Percentiles rank a stretch among this genome's conserved stretches.
These are phyloP conservation scores for Pemphigus obesinymphae DNA, from an alignment of 1,140 invertebrate species.

Conservation along the genomic window DNA sequence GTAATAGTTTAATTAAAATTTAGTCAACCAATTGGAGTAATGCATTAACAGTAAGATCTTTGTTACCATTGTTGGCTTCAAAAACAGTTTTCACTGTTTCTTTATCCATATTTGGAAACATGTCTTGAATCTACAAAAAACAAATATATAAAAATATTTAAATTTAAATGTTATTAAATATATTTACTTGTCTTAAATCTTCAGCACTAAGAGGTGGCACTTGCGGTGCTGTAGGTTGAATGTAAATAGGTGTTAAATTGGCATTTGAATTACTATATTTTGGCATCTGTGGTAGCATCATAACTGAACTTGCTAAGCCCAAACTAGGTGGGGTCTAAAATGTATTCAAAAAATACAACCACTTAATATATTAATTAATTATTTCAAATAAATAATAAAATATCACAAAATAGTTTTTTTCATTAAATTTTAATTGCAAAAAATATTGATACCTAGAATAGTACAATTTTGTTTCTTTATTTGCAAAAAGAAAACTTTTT, in stretches of 20 bases:
- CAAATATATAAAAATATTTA: slow-evolving; percentile 1
- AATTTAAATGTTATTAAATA: neutral
- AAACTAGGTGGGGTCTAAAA: slow-evolving; percentile 46
- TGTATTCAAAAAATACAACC: slow-evolving; percentile 46
- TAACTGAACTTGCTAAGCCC: slow-evolving; percentile 52
- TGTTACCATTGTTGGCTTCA: slow-evolving; percentile 83
- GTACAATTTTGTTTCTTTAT: too few species aligned
- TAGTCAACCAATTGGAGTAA: slow-evolving; percentile 69
- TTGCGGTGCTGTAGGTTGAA: slow-evolving; percentile 52
- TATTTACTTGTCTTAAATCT: slow-evolving; percentile 69
- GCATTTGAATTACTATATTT: slow-evolving; percentile 50
- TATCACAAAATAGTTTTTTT: neutral
- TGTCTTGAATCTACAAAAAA: slow-evolving; percentile 74
- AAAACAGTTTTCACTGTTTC: slow-evolving; percentile 87
- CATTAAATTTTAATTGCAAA: too few species aligned
- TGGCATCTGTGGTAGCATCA: slow-evolving; percentile 58
- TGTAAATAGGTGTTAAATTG: slow-evolving; percentile 52
- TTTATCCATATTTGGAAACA: slow-evolving; percentile 92
- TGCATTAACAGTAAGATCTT: slow-evolving; percentile 84
- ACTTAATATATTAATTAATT: slow-evolving; percentile 30
- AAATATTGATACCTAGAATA: too few species aligned
- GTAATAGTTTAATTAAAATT: neutral
- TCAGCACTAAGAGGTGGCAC: slow-evolving; percentile 57
- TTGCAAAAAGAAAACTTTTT: too few species aligned
- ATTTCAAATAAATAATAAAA: neutral